These are phyloP conservation scores for Metallyticus violacea DNA, from an alignment of 2,888 invertebrate genomes.

Conservation along the genomic window DNA sequence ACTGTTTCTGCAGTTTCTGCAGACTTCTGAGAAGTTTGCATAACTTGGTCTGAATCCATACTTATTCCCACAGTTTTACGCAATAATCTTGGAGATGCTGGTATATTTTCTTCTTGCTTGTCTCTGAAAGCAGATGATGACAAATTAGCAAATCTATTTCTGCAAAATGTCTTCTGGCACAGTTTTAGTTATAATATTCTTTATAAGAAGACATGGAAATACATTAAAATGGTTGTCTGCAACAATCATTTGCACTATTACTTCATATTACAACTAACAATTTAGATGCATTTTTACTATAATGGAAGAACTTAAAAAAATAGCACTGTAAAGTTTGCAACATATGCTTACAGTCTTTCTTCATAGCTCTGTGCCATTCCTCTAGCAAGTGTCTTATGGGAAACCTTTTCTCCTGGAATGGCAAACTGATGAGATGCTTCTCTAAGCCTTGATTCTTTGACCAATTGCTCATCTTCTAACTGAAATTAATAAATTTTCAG, in stretches of 20 bases:
- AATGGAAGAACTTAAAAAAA: not conserved
- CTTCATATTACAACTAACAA: no score
- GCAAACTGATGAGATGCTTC: slow-evolving; percentile 79
- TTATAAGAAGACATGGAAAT: no score
- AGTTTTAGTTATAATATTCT: no score
- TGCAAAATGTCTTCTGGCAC: not conserved
- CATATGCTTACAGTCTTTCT: slow-evolving; percentile 71
- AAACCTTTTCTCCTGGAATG: slow-evolving; percentile 79
- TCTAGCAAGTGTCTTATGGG: slow-evolving; percentile 70
- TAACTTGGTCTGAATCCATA: not conserved
- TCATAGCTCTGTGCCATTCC: slow-evolving; percentile 88
- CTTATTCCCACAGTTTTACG: not conserved
- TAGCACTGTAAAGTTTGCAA: not conserved
- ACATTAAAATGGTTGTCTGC: no score
- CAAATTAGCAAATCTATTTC: not conserved
- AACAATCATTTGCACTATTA: no score
- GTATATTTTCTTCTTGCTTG: not conserved
- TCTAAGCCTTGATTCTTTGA: slow-evolving; percentile 75
- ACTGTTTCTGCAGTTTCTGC: slow-evolving; percentile 33
- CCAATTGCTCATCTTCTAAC: slow-evolving; percentile 79
- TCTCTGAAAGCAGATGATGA: not conserved
- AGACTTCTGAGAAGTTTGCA: not conserved
- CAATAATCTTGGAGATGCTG: not conserved
- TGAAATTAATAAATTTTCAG: no score
- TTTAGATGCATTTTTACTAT: not conserved